These are phyloP conservation scores for Phengaris alcon DNA, from an alignment of 2,888 invertebrate species.

Conservation along the genomic window DNA sequence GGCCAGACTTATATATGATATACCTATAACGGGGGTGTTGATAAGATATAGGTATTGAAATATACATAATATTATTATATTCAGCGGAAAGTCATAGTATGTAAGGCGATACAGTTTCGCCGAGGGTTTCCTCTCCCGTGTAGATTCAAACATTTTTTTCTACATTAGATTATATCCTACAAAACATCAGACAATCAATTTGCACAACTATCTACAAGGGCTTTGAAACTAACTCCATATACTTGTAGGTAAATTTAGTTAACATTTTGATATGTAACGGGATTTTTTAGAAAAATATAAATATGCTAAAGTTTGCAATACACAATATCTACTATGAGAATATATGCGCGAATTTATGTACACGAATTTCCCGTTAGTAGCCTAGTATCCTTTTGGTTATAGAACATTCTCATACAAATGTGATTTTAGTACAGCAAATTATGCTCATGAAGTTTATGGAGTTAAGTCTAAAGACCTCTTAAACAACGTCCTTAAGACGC, in stretches of 20 bases:
- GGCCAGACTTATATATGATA: slow-evolving; percentile 10
- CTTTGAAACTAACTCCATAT: background rate
- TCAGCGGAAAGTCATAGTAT: background rate
- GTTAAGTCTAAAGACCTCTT: background rate
- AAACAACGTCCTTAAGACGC: slow-evolving; percentile 2
- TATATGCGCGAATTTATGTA: background rate
- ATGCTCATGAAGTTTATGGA: background rate
- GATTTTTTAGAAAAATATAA: background rate
- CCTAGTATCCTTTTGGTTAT: too few species aligned
- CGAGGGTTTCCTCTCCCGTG: background rate
- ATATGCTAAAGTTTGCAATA: background rate
- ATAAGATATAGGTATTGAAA: background rate
- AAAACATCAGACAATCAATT: slow-evolving; percentile 14
- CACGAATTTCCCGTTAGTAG: background rate
- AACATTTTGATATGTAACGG: background rate
- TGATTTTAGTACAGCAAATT: too few species aligned
- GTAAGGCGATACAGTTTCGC: slow-evolving; percentile 19
- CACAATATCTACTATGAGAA: too few species aligned
- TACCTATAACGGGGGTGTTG: background rate
- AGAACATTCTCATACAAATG: too few species aligned
- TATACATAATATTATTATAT: background rate
- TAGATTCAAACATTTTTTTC: background rate
- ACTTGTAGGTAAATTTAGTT: background rate
- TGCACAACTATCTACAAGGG: background rate
- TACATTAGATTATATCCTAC: slow-evolving; percentile 24